phyloP scores from a whole-genome alignment of 2,888 invertebrate species.

The Ferrisia virgata region DNA sequence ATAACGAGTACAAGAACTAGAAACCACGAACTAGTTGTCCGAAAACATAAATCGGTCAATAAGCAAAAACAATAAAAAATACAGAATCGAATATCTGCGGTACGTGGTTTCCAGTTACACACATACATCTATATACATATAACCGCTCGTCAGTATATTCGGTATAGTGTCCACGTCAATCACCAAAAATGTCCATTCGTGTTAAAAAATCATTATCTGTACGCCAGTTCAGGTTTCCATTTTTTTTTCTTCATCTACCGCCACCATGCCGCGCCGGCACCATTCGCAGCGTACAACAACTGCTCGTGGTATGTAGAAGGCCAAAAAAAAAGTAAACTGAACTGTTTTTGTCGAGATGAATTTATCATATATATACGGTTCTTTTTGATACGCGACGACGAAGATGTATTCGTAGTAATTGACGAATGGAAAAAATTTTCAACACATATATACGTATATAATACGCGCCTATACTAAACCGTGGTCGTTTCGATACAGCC shows the following conservation, averaged over 20 bases:
- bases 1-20: neutral
- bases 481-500: no score
- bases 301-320: neutral
- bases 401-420: no score
- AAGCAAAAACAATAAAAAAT: neutral
- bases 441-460: neutral
- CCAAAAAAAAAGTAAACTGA: neutral
- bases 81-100: neutral
- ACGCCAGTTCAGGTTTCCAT: no score
- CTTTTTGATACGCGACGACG: neutral
- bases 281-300: no score
- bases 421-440: neutral
- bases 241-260: neutral
- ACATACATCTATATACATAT: no score
- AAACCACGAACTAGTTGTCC: neutral
- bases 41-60: neutral
- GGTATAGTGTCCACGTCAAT: neutral
- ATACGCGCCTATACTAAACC: neutral
- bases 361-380: neutral
- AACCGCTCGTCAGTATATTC: no score
- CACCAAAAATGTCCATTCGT: neutral
- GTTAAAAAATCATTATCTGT: neutral
- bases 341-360: neutral
- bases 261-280: no score
- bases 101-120: neutral